Conservation (phyloP, 2,113 vertebrate genomes). For the Nesoenas mayeri region DNA sequence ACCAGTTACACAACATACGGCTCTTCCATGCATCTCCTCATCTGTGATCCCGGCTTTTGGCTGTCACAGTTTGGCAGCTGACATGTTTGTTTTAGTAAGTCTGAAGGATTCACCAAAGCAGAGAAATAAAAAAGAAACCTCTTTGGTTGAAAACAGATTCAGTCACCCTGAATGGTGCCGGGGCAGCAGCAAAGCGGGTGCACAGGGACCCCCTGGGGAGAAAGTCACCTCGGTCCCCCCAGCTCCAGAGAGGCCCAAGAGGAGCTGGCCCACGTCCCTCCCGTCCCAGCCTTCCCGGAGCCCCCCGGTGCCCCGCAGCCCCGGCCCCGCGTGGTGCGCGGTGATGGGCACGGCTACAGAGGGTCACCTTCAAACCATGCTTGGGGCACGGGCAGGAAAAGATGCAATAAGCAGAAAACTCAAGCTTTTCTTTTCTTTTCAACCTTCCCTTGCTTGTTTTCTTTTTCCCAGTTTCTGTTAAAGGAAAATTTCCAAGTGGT, state of each 20-base stretch:
- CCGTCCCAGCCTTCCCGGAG: too few relatives aligned
- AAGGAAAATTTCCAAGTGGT: neutral
- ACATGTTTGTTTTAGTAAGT: neutral
- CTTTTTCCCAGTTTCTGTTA: neutral
- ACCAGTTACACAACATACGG: neutral
- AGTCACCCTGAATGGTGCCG: fast-evolving
- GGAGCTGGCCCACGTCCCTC: too few relatives aligned
- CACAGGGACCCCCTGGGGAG: too few relatives aligned
- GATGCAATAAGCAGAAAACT: neutral
- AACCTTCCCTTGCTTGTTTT: neutral
- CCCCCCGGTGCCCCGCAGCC: too few relatives aligned
- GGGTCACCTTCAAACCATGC: neutral
- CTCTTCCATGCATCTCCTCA: neutral
- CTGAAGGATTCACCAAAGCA: neutral
- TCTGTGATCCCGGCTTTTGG: neutral
- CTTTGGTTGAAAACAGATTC: neutral
- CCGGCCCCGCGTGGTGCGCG: too few relatives aligned
- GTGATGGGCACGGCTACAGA: fast-evolving
- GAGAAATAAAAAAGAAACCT: neutral
- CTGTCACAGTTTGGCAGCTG: neutral
- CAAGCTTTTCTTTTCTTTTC: neutral
- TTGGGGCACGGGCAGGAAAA: neutral
- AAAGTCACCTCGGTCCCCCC: too few relatives aligned
- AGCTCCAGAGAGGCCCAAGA: too few relatives aligned
- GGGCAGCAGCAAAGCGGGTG: neutral